Conservation (phyloP, 1,140 invertebrate species). For the Agrypnia vestita region DNA sequence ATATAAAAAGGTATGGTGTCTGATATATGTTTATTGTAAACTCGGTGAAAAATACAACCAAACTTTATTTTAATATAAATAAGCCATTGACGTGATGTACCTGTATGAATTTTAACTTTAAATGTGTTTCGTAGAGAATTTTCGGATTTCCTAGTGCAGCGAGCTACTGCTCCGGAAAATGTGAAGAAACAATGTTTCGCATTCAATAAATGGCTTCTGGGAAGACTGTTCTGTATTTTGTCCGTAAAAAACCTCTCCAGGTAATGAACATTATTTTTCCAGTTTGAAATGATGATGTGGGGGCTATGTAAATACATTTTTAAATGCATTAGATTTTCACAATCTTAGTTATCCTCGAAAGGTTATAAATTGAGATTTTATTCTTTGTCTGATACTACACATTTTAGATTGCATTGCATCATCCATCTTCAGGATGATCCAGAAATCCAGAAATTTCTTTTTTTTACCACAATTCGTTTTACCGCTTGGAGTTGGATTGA, state of each 20-base stretch:
- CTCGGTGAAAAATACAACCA: neutral
- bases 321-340: too few species aligned
- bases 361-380: too few species aligned
- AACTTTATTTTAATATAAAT: neutral
- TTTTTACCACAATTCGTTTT: too few species aligned
- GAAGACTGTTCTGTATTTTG: slow-evolving; percentile 74
- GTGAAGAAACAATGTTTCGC: slow-evolving; percentile 71
- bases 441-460: too few species aligned
- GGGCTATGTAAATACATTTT: too few species aligned
- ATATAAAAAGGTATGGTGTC: slow-evolving; percentile 69
- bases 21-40: neutral
- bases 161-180: slow-evolving; percentile 64
- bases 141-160: slow-evolving; percentile 72
- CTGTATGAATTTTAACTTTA: neutral
- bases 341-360: too few species aligned
- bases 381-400: too few species aligned
- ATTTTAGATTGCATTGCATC: too few species aligned
- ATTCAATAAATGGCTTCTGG: slow-evolving; percentile 75
- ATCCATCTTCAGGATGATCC: too few species aligned
- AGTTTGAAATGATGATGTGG: too few species aligned
- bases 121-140: slow-evolving; percentile 66
- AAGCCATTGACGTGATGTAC: neutral
- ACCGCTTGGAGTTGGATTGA: too few species aligned
- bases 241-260: slow-evolving; percentile 69
- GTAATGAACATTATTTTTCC: slow-evolving; percentile 61